These are phyloP conservation scores for Apoda limacodes DNA, from an alignment of 2,888 invertebrate genomes.

Conservation along the genomic window DNA sequence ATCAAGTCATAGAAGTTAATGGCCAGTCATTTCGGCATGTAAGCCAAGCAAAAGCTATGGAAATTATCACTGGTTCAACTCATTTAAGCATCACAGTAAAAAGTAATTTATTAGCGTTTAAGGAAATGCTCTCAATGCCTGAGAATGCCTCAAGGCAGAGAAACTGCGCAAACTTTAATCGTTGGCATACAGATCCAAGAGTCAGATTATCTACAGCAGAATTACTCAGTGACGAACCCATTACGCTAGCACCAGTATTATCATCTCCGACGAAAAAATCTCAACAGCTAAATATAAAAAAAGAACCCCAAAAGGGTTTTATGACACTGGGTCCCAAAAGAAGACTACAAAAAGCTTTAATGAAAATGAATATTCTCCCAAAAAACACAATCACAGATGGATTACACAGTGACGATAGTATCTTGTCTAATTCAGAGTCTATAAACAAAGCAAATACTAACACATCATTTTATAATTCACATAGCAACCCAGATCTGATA, in stretches of 20 bases:
- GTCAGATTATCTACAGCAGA: conserved; percentile 86
- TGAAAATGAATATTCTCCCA: conserved; percentile 90
- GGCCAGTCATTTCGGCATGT: conserved; percentile 97
- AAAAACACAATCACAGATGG: conserved; percentile 82
- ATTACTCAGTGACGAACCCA: conserved; percentile 62
- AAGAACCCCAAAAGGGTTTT: conserved; percentile 80
- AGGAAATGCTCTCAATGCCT: conserved; percentile 75
- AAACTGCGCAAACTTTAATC: conserved; percentile 74
- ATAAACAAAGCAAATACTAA: conserved; percentile 56
- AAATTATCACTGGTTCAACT: conserved; percentile 92
- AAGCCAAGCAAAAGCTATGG: conserved; percentile 90
- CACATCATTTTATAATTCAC: conserved; percentile 80
- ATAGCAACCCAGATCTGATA: conserved; percentile 90
- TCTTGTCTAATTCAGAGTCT: conserved; percentile 70
- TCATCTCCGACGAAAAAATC: conserved; percentile 68
- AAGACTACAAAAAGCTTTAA: conserved; percentile 84
- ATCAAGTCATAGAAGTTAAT: conserved; percentile 98
- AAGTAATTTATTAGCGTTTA: conserved; percentile 92
- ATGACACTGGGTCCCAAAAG: conserved; percentile 92
- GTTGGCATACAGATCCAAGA: conserved; percentile 76
- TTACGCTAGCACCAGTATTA: conserved; percentile 58
- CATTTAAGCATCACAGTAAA: conserved; percentile 97
- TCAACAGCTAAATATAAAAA: conserved; percentile 68
- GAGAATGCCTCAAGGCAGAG: conserved; percentile 85
- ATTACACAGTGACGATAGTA: conserved; percentile 75